Conservation (phyloP, 1,140 invertebrate genomes). For the Saccostrea echinata region DNA sequence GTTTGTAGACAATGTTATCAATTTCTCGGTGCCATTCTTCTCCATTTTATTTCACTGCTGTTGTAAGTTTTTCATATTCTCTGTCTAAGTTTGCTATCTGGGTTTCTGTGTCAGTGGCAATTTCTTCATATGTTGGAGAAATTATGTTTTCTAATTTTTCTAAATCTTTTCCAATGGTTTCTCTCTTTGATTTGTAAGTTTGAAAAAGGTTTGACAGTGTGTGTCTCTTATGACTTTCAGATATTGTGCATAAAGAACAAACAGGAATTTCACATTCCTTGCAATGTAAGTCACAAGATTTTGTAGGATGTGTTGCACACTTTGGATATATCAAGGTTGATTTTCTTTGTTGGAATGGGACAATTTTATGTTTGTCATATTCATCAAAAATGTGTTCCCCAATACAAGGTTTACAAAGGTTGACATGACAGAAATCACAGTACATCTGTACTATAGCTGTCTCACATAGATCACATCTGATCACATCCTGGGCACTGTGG, state of each 20-base stretch:
- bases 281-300: not conserved
- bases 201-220: not conserved
- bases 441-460: slow-evolving; percentile 10
- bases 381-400: not conserved
- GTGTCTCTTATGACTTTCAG: not conserved
- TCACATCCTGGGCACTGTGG: not conserved
- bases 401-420: not conserved
- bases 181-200: not conserved
- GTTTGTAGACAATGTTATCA: not conserved
- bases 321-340: slow-evolving; percentile 12
- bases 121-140: slow-evolving; percentile 1
- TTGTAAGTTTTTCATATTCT: not conserved
- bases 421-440: slow-evolving; percentile 6
- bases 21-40: slow-evolving; percentile 1
- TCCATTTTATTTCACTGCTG: not conserved
- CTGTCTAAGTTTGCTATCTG: not conserved
- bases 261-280: not conserved
- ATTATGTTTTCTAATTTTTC: not conserved
- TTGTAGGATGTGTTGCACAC: not conserved
- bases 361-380: not conserved
- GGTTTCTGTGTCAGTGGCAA: not conserved
- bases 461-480: not conserved
- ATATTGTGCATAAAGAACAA: too few species aligned
- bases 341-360: not conserved
- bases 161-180: not conserved